These are phyloP conservation scores for Leptinotarsa undecemlineata DNA, from an alignment of 1,140 invertebrate genomes.

Conservation along the genomic window DNA sequence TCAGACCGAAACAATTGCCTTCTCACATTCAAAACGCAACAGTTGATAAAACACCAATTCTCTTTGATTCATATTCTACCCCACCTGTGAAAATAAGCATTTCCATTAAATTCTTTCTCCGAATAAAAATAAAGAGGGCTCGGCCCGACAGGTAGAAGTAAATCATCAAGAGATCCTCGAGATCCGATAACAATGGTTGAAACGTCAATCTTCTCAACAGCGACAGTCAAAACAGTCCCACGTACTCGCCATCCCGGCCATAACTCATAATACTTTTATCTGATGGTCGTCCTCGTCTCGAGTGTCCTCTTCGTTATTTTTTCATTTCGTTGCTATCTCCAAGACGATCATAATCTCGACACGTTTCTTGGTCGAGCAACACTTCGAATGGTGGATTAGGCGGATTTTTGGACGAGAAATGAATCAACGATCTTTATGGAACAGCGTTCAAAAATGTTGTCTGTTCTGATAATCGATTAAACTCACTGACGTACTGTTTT, in stretches of 20 bases:
- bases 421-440: neutral
- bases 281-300: slow-evolving; percentile 4
- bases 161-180: slow-evolving; percentile 5
- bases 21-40: too few species aligned
- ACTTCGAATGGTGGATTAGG: neutral
- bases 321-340: neutral
- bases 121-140: neutral
- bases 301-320: slow-evolving; percentile 4
- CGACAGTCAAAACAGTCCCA: slow-evolving; percentile 5
- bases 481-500: too few species aligned
- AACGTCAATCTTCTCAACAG: neutral
- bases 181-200: slow-evolving; percentile 5
- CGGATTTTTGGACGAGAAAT: neutral
- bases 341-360: slow-evolving; percentile 2
- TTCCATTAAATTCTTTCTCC: neutral
- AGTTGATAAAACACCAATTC: too few species aligned
- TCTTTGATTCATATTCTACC: neutral
- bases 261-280: slow-evolving; percentile 3
- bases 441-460: too few species aligned
- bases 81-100: slow-evolving; percentile 8
- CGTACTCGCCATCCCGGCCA: slow-evolving; percentile 1
- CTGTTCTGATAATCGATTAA: too few species aligned
- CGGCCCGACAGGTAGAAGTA: neutral
- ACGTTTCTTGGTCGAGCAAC: neutral
- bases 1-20: too few species aligned